phyloP scores from a whole-genome alignment of 2,888 invertebrate genomes.

The Hypomecis punctinalis region DNA sequence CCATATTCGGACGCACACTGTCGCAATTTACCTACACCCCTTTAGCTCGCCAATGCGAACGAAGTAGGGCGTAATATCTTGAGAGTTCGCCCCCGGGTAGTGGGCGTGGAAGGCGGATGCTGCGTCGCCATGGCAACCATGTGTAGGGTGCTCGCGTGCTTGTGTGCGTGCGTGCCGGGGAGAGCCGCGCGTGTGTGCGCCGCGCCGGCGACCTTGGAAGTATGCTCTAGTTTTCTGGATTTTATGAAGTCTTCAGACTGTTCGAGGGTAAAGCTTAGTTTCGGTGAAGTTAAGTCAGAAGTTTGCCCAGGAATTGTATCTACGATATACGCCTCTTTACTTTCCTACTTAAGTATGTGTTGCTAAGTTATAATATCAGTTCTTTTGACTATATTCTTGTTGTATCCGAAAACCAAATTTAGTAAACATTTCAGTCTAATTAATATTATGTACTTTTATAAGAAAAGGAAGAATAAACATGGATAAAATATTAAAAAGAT shows the following conservation, averaged over 20 bases:
- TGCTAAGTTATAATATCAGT: too few species aligned
- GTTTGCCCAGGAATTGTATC: background rate
- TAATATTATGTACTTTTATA: too few species aligned
- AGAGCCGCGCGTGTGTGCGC: conserved; percentile 58
- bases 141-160: conserved; percentile 75
- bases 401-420: too few species aligned
- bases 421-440: too few species aligned
- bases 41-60: conserved; percentile 82
- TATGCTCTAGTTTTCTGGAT: conserved; percentile 71
- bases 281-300: background rate
- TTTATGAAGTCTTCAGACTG: conserved; percentile 34
- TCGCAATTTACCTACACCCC: conserved; percentile 73
- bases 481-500: background rate
- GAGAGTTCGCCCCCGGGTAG: conserved; percentile 84
- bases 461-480: too few species aligned
- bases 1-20: conserved; percentile 66
- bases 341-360: background rate
- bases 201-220: conserved; percentile 74
- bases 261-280: background rate
- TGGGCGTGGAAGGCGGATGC: conserved; percentile 86
- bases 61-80: conserved; percentile 84
- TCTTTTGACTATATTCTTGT: too few species aligned
- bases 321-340: conserved; percentile 1
- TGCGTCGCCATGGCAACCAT: conserved; percentile 86
- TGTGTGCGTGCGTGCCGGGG: conserved; percentile 63